Base-by-base conservation (phyloP, 2,797 vertebrate genomes). In the Chromis chromis region DNA sequence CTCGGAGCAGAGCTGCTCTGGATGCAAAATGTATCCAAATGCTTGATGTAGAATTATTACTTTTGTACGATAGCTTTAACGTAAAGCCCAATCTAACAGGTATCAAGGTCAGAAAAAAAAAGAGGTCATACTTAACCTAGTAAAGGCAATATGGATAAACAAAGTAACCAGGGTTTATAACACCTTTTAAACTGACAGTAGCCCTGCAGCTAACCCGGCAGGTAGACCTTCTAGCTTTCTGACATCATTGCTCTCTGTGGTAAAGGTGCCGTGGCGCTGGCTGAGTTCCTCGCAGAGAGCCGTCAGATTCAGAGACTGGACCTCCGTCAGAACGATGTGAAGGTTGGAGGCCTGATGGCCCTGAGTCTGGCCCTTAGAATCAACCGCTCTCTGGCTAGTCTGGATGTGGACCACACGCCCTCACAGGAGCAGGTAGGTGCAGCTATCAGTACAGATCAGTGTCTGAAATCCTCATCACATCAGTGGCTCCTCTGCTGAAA, bases 261-360 rank as follows among this genome's bases (percentile, higher is more conserved):
- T 66, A 22, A 67, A 95, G 95, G 94, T 56, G 94, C 92, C 0
- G 94, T 95, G 78, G 93, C 91, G 0, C 48, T 94, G 85, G 95
- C 94, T 0, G 94, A 95, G 85, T 91, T 94, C 63, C 74, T 95
- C 0, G 93, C 91, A 0, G 95, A 95, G 79, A 93, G 87, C 62
- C 84, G 21, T 56, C 82, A 87, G 28, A 92, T 95, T 46, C 85
- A 83, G 63, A 73, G 54, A 1, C 80, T 95, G 74, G 93, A 95
- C 63, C 68, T 94, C 24, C 78, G 83, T 64, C 83, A 87, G 64
- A 95, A 95, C 31, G 63, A 80, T 49, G 84, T 95, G 55, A 89
- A 91, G 22, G 73, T 92, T 0, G 94, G 91, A n/a, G 95, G 94
- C 2, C 84, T 95, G 65, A 93, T 95, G 94, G 94, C 95, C 4